Conservation (phyloP, 2,113 vertebrate species). For the Motacilla alba region DNA sequence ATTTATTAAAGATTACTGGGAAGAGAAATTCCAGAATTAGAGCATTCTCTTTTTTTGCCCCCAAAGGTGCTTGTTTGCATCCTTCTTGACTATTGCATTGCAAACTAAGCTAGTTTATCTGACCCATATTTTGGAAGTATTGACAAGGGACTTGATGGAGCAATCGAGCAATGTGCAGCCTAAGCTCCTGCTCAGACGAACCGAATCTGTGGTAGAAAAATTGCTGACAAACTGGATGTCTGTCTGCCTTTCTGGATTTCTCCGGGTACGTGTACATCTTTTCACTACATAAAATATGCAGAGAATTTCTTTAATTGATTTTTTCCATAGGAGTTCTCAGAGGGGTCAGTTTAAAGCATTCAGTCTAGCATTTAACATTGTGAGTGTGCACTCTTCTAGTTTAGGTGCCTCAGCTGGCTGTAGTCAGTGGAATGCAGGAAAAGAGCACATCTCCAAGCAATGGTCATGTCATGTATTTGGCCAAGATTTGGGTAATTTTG, state of each 20-base stretch:
- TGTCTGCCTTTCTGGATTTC: conserved; percentile 93
- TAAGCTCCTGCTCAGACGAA: conserved; percentile 90
- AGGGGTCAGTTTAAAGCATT: background rate
- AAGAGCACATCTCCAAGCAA: accelerated
- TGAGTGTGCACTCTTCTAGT: background rate
- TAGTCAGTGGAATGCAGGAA: background rate
- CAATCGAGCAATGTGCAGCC: conserved; percentile 85
- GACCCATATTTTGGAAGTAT: conserved; percentile 86
- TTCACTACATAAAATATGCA: background rate
- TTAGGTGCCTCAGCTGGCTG: background rate
- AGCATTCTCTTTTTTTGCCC: background rate
- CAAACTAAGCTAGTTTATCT: conserved; percentile 90
- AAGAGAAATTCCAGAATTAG: background rate
- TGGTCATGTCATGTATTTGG: background rate
- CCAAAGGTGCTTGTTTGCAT: conserved; percentile 87
- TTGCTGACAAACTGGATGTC: conserved; percentile 98
- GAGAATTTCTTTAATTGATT: background rate
- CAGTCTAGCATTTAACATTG: background rate
- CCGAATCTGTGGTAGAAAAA: conserved; percentile 92
- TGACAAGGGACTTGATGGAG: conserved; percentile 88
- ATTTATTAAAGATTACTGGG: background rate
- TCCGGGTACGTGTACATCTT: conserved; percentile 78
- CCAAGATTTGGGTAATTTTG: background rate
- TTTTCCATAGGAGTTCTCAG: background rate
- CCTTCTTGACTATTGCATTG: conserved; percentile 88